Base-by-base conservation (phyloP, 2,797 vertebrate genomes). In the Clarias laeviceps region DNA sequence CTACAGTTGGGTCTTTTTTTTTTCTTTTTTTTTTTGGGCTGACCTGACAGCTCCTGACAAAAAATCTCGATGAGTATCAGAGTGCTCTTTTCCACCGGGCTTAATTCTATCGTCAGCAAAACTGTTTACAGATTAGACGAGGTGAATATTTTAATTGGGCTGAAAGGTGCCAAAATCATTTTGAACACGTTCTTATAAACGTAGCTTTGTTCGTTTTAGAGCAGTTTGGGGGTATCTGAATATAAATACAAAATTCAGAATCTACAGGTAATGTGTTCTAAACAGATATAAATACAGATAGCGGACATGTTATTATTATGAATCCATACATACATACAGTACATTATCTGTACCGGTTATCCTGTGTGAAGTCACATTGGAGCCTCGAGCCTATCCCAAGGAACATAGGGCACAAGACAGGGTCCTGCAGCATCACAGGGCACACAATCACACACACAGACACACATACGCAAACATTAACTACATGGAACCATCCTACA, bases 61-160 rank as follows among this genome's bases (percentile, higher is more conserved):
- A 91, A 90, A 61, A 89, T 88, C 89, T 87, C 86, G 89, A 92
- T 91, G 92, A 92, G 93, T 94, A 93, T 92, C 92, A 91, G 84
- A 90, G 89, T 91, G 87, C 85, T 89, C 90, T 91, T 90, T 94
- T 93, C 94, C 92, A 93, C 93, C 91, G 87, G 87, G 91, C 92
- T 92, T 91, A 93, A 94, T 93, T 93, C 94, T 90, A 92, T 92
- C 92, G 92, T 93, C 91, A 91, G 91, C 91, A 92, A 81, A 81
- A 22, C 64, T 1, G 7, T 76, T 86, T 82, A 32, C 12, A 74
- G 82, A 82, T n/a, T 12, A 62, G 69, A 59, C 73, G 40, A 68
- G 66, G 68, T 57, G 80, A 84, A 84, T 84, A 88, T 88, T 88
- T 82, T 86, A 87, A 89, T 88, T 82, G 79, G 86, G 50, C 78